Base-by-base conservation (phyloP, 2,888 invertebrate species). In the Litoditis marina region DNA sequence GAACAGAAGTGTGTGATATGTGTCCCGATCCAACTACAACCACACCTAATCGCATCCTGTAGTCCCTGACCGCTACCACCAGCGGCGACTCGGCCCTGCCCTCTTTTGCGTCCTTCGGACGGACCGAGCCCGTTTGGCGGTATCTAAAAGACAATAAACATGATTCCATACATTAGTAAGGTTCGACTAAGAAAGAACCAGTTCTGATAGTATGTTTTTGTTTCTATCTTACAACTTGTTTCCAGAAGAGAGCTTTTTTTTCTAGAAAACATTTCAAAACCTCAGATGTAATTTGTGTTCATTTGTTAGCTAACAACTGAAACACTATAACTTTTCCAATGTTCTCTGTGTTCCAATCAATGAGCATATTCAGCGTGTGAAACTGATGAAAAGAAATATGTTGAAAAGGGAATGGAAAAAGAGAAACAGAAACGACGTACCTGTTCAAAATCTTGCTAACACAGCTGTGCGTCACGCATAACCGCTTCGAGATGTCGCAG, bases 71-170 rank as follows among this genome's bases (percentile, higher is more conserved):
- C 25, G 81, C 80, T 6, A 72, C 62, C 1, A 81, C 81, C 44
- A 81, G 56, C 4, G 81, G 80, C 36, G 77, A 77, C 68, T 81
- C 81, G 22, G 76, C 71, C 13, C 81, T 62, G 11, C 79, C 78
- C 65, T 81, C 81, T 61, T 81, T 81, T 1, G 81, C 81, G 61
- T 81, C 81, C 56, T 81, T 81, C 31, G 81, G 81, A n/a, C 73
- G 68, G 1, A 80, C 80, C 11, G 79, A 77, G 34, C 81, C 81
- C 19, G 81, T 81, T 54, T 73, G 69, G 5, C 81, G 79, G 68
- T 77, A 81, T 70, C 79, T 78, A 59, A 52, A 72, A 57, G n/a
- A 25, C 13, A 32, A 32, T 19, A 44, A 25, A n/a, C n/a, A n/a
- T n/a, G n/a, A n/a, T n/a, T n/a, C n/a, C n/a, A 22, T 5, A 5